Evolutionary conservation across 2,888 invertebrate genomes (phyloP).

Genomic region (Zeuzera pyrina): DNA sequence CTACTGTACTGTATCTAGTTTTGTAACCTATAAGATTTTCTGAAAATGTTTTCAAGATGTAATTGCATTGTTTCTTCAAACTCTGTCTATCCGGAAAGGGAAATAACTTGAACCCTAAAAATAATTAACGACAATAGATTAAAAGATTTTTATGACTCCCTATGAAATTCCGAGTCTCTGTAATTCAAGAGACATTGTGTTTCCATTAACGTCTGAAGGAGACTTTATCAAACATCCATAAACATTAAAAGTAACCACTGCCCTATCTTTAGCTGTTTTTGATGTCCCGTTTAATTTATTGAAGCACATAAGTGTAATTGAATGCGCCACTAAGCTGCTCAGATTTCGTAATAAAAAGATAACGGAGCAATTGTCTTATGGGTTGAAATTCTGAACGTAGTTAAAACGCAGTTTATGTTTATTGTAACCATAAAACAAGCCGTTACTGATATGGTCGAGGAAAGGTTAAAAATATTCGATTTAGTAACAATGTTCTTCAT

Average conservation of each 20-base stretch:
- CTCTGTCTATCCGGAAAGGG: too few relatives aligned
- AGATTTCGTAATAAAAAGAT: constrained; percentile 22
- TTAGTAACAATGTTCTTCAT: constrained; percentile 1
- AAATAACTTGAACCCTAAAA: too few relatives aligned
- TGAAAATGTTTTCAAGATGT: too few relatives aligned
- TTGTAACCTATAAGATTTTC: too few relatives aligned
- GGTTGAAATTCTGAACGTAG: constrained; percentile 11
- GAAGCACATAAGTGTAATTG: constrained; percentile 18
- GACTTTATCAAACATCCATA: constrained; percentile 8
- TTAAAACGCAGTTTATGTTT: constrained; percentile 23
- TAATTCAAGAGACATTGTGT: too few relatives aligned
- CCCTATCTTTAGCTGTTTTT: constrained; percentile 11
- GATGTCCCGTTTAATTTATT: constrained; percentile 10
- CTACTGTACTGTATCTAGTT: too few relatives aligned
- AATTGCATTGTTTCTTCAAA: too few relatives aligned
- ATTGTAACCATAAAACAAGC: constrained; percentile 24
- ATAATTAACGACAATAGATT: too few relatives aligned
- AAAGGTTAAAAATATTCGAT: background rate
- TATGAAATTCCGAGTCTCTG: too few relatives aligned
- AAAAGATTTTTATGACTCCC: too few relatives aligned
- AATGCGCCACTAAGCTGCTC: constrained; percentile 18
- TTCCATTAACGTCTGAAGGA: constrained; percentile 1
- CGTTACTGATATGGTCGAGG: constrained; percentile 17
- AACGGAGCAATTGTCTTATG: constrained; percentile 25
- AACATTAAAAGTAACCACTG: constrained; percentile 8